A percentile compares a stretch with the other conserved stretches of the same genome.
These are phyloP conservation scores for Andrena minutula DNA, from an alignment of 2,888 invertebrate species.

Conservation along the genomic window DNA sequence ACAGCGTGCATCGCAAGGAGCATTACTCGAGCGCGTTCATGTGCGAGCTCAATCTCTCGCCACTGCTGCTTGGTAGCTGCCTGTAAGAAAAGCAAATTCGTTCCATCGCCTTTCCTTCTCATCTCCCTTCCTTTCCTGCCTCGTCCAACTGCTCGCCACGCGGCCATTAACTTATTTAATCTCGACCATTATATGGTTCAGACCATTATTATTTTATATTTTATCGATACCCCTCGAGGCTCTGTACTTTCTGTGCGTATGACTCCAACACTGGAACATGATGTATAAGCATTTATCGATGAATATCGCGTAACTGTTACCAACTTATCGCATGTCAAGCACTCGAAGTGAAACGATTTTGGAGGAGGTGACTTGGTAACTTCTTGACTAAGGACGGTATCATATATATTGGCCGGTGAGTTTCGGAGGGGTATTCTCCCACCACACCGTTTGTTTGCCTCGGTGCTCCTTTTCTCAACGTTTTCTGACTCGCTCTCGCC, in stretches of 20 bases:
- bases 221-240: constrained; percentile 25
- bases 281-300: constrained; percentile 30
- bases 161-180: constrained; percentile 62
- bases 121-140: neutral
- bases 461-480: too few relatives aligned
- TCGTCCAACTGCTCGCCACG: constrained; percentile 1
- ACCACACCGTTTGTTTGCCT: too few relatives aligned
- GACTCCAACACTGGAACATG: constrained; percentile 12
- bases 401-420: too few relatives aligned
- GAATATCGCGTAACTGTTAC: constrained; percentile 37
- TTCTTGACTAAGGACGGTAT: too few relatives aligned
- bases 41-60: constrained; percentile 32
- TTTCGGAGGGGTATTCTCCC: too few relatives aligned
- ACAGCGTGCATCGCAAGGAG: constrained; percentile 22
- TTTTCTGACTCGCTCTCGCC: too few relatives aligned
- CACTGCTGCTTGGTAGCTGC: constrained; percentile 33
- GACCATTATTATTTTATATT: constrained; percentile 60
- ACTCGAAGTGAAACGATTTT: constrained; percentile 8
- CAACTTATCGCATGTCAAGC: constrained; percentile 23
- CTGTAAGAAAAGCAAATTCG: constrained; percentile 53
- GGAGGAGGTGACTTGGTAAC: too few relatives aligned
- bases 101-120: constrained; percentile 17
- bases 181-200: constrained; percentile 55
- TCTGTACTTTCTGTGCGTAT: neutral
- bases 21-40: constrained; percentile 35